Base-by-base conservation (phyloP, 37 sponge, comb jelly and placozoan genomes). In the Beroe ovata region DNA sequence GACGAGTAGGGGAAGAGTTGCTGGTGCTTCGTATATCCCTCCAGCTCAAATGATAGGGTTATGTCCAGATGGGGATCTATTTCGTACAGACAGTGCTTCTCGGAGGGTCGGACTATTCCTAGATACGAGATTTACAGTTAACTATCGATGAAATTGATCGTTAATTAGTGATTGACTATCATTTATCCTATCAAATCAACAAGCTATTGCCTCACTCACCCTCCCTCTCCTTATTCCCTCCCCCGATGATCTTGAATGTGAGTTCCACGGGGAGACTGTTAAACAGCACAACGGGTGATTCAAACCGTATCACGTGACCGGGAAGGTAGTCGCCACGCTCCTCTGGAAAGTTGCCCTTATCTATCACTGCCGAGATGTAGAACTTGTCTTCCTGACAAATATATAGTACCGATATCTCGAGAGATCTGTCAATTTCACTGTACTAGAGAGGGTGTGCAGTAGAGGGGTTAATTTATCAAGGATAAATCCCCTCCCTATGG, bases 181-280 rank as follows among this genome's bases (percentile, higher is more conserved):
- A 58, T 58, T 58, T 19, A 58, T 58, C 59, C 11, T 58, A 11
- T 58, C n/a, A n/a, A n/a, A n/a, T n/a, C n/a, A n/a, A n/a, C n/a
- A n/a, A n/a, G n/a, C n/a, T n/a, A n/a, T n/a, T n/a, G n/a, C 28
- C 6, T 22, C 26, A 61, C 28, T 61, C 63, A 66, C 69, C 69
- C 69, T 66, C 69, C 16, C 16, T 66, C 36, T 66, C 69, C 34
- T 37, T 37, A 66, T 34, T 37, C 54, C 54, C 54, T 11, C 11
- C 54, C 11, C 54, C 54, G 6, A 66, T 34, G 18, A 66, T 25
- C 36, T 66, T 66, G 69, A 19, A 66, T 14, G 69, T 40, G 22
- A 77, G 47, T 25, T 77, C 84, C 54, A 77, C 84, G 38, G 84
- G 84, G 6, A 77, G 84, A 39, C 84, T 77, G 28, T 77, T 77